Conservation (phyloP, 2,888 invertebrate species). For the Brachyptera putata region DNA sequence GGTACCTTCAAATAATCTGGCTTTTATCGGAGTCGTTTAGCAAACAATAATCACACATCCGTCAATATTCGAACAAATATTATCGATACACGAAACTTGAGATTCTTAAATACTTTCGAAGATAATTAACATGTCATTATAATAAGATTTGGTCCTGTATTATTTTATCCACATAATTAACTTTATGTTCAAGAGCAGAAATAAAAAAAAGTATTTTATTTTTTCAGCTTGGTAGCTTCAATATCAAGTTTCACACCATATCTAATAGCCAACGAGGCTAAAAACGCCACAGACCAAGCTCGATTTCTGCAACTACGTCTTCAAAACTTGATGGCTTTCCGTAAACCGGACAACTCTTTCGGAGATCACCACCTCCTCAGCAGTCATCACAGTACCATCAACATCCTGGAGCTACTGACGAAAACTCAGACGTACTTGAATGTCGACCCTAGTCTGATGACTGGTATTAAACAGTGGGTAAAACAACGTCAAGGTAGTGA, state of each 20-base stretch:
- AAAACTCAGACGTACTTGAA: constrained; percentile 59
- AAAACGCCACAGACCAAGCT: constrained; percentile 51
- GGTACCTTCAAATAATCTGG: no score
- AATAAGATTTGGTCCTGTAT: no score
- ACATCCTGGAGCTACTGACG: constrained; percentile 55
- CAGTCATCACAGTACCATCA: constrained; percentile 54
- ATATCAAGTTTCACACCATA: constrained; percentile 30
- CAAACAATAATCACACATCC: no score
- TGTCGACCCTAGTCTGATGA: constrained; percentile 57
- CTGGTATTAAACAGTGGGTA: constrained; percentile 58
- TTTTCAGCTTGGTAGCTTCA: constrained; percentile 25
- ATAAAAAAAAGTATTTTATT: no score
- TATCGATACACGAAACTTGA: no score
- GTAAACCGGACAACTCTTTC: constrained; percentile 62
- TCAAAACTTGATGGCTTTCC: constrained; percentile 58
- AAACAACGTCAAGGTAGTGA: constrained; percentile 56
- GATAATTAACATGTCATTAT: no score
- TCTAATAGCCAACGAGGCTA: constrained; percentile 50
- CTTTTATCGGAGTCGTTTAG: no score
- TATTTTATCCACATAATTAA: no score
- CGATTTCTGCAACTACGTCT: constrained; percentile 45
- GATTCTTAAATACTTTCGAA: no score
- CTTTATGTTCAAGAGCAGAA: no score
- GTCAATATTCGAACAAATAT: no score
- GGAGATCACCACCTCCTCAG: constrained; percentile 61